phyloP scores from a whole-genome alignment of 1,140 invertebrate species.

The Habropoda laboriosa region DNA sequence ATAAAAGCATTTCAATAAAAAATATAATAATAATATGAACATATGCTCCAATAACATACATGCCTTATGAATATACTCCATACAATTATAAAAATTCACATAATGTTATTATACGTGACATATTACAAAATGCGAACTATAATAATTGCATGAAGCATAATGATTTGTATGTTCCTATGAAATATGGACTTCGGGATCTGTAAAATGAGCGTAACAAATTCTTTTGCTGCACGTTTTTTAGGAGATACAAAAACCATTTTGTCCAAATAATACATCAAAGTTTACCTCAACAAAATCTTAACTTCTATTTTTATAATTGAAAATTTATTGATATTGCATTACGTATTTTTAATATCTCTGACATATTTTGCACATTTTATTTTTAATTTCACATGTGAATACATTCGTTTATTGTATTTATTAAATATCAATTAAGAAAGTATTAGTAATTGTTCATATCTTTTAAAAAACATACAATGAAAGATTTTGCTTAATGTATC shows the following conservation, averaged over 20 bases:
- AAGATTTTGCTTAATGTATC: neutral
- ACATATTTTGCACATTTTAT: no score
- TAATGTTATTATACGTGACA: neutral
- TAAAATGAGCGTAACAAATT: neutral
- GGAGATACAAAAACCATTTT: neutral
- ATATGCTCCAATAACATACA: slow-evolving; percentile 23
- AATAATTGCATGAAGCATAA: slow-evolving; percentile 15
- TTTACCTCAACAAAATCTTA: no score
- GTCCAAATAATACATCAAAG: no score
- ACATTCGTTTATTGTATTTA: no score
- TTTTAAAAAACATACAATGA: neutral
- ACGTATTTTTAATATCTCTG: no score
- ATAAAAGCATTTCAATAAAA: slow-evolving; percentile 54
- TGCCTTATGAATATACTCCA: slow-evolving; percentile 33
- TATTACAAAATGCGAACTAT: slow-evolving; percentile 6
- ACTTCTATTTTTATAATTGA: no score
- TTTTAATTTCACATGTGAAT: no score
- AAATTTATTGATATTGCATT: no score
- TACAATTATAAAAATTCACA: slow-evolving; percentile 7
- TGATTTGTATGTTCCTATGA: neutral
- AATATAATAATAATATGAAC: neutral
- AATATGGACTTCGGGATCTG: neutral
- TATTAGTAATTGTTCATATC: neutral
- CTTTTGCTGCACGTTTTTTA: neutral
- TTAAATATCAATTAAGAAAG: neutral